phyloP scores from a whole-genome alignment of 2,888 invertebrate species.

The Anarsia innoxiella region DNA sequence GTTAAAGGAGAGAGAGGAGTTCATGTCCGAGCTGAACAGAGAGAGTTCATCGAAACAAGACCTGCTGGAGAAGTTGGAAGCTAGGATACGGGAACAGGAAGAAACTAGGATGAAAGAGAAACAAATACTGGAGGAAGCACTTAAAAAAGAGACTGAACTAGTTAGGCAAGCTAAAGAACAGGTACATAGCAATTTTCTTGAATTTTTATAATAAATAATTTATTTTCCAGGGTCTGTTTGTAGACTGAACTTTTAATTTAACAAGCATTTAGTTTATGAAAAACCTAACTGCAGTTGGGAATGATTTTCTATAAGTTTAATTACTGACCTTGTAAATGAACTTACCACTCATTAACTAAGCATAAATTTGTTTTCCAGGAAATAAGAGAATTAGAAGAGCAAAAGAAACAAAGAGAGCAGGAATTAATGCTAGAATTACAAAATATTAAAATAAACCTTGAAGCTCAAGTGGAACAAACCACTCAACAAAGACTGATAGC shows the following conservation, averaged over 20 bases:
- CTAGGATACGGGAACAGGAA: slow-evolving; percentile 63
- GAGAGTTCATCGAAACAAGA: slow-evolving; percentile 72
- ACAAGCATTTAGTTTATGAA: too few relatives aligned
- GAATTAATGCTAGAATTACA: slow-evolving; percentile 51
- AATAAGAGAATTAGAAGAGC: slow-evolving; percentile 48
- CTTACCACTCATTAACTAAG: too few relatives aligned
- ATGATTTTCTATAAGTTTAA: too few relatives aligned
- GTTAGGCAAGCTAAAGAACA: slow-evolving; percentile 60
- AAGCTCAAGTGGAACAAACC: slow-evolving; percentile 52
- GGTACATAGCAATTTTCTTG: slow-evolving; percentile 27
- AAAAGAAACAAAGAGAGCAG: slow-evolving; percentile 45
- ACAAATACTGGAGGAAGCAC: slow-evolving; percentile 45
- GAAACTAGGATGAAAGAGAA: slow-evolving; percentile 59
- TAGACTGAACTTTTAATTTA: too few relatives aligned
- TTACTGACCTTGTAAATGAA: too few relatives aligned
- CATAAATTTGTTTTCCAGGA: slow-evolving; percentile 40
- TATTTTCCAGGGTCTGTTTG: too few relatives aligned
- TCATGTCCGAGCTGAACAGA: slow-evolving; percentile 58
- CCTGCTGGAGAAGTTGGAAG: slow-evolving; percentile 62
- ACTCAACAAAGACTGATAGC: slow-evolving; percentile 51
- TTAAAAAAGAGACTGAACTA: slow-evolving; percentile 55
- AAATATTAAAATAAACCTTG: slow-evolving; percentile 49
- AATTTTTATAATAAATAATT: not conserved
- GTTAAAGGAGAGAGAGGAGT: slow-evolving; percentile 64
- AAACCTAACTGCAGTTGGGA: too few relatives aligned